Conservation (phyloP, 2,797 vertebrate genomes). For the Ficedula albicollis region DNA sequence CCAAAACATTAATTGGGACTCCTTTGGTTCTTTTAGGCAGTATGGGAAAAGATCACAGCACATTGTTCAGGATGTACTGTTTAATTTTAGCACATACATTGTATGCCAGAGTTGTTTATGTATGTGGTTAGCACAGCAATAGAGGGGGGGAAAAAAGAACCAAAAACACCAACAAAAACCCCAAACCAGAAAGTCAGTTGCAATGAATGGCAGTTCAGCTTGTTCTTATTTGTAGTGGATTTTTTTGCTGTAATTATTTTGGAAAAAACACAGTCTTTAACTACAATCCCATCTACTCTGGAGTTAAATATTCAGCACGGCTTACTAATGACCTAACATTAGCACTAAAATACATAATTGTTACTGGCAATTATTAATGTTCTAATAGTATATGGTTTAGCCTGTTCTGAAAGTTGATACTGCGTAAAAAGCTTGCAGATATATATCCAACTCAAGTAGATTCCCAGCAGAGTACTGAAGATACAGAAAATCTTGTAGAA, state of each 20-base stretch:
- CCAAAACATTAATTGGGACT: neutral
- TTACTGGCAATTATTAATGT: neutral
- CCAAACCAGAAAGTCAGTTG: neutral
- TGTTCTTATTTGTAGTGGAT: neutral
- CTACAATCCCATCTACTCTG: neutral
- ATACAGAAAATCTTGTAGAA: neutral
- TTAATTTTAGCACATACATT: slow-evolving; percentile 9
- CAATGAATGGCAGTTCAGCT: neutral
- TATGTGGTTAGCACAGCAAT: slow-evolving; percentile 10
- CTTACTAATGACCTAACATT: neutral
- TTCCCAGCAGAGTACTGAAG: neutral
- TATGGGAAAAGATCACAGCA: neutral
- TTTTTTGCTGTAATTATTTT: neutral
- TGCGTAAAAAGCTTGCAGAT: neutral
- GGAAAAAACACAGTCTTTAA: neutral
- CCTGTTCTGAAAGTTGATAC: neutral
- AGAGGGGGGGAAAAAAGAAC: accelerated
- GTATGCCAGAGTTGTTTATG: neutral
- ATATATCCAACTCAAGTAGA: neutral
- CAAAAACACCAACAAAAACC: neutral
- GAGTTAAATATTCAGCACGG: neutral
- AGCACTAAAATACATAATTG: neutral
- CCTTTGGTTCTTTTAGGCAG: neutral
- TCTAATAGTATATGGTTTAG: neutral
- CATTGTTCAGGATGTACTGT: neutral